phyloP scores from a whole-genome alignment of 2,113 vertebrate species.

The Corvus hawaiiensis region DNA sequence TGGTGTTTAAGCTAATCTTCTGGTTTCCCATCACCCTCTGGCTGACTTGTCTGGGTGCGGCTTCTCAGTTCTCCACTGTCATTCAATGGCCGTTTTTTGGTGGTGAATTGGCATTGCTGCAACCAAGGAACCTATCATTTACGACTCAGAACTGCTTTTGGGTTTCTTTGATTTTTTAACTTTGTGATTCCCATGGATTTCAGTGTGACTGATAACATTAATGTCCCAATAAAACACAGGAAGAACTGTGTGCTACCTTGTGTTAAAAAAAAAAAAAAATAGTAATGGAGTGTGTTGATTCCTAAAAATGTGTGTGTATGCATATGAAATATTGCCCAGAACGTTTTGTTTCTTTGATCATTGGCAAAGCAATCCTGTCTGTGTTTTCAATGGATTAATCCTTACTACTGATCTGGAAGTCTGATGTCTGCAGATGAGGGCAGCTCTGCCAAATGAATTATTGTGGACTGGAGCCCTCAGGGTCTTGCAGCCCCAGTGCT shows the following conservation, averaged over 20 bases:
- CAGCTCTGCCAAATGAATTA: not conserved
- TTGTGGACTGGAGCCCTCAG: not conserved
- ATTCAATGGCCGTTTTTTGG: not conserved
- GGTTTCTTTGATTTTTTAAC: not conserved
- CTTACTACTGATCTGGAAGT: slow-evolving; percentile 6
- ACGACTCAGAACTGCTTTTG: not conserved
- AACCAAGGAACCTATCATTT: not conserved
- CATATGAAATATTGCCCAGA: not conserved
- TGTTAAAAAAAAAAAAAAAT: not conserved
- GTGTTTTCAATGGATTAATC: slow-evolving; percentile 34
- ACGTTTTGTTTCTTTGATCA: not conserved
- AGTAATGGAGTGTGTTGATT: not conserved
- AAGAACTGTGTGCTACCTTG: not conserved
- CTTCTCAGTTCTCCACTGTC: not conserved
- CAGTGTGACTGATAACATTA: not conserved
- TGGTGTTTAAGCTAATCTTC: not conserved
- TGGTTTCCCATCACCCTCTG: not conserved
- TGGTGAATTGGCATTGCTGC: not conserved
- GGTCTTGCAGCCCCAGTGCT: not conserved
- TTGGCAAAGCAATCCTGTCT: not conserved
- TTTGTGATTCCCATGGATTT: not conserved
- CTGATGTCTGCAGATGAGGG: slow-evolving; percentile 11
- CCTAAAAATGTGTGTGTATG: not conserved
- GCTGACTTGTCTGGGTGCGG: not conserved
- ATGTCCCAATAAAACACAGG: not conserved